Conservation (phyloP, 1,140 invertebrate genomes). For the Radopholus similis region DNA sequence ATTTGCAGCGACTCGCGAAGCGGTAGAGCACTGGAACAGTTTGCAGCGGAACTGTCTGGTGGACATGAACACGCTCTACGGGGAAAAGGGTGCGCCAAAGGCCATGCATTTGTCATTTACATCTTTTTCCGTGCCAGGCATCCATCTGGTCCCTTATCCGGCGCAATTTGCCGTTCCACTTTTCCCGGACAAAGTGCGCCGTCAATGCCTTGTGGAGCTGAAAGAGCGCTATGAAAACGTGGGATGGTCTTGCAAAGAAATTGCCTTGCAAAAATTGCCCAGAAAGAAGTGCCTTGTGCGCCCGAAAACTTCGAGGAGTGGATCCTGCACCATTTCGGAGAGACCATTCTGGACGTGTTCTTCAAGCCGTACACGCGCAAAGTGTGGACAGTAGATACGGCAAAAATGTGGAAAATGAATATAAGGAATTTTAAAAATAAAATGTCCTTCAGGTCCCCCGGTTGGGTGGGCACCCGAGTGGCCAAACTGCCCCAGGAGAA, state of each 20-base stretch:
- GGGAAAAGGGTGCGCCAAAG: slow-evolving; percentile 28
- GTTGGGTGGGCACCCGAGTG: slow-evolving; percentile 58
- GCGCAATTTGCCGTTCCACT: slow-evolving; percentile 59
- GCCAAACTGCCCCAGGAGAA: slow-evolving; percentile 58
- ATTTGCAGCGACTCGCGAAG: slow-evolving; percentile 53
- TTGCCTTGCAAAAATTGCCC: not conserved
- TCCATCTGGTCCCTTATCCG: slow-evolving; percentile 57
- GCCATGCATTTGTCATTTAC: not conserved
- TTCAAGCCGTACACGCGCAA: slow-evolving; percentile 60
- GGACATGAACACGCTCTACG: slow-evolving; percentile 59
- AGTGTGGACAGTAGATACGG: slow-evolving; percentile 58
- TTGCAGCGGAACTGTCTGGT: slow-evolving; percentile 57
- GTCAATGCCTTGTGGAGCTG: slow-evolving; percentile 46
- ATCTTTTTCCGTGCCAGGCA: slow-evolving; percentile 22
- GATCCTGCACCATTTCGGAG: slow-evolving; percentile 56
- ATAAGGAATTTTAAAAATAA: not conserved
- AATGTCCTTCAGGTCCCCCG: slow-evolving; percentile 25
- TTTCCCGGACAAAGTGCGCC: slow-evolving; percentile 57
- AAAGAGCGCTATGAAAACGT: slow-evolving; percentile 59
- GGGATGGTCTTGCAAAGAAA: not conserved
- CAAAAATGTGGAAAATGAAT: slow-evolving; percentile 48
- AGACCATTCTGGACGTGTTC: slow-evolving; percentile 56
- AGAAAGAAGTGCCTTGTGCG: not conserved
- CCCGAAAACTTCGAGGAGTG: slow-evolving; percentile 57
- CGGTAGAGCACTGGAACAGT: slow-evolving; percentile 58